phyloP scores from a whole-genome alignment of 2,113 vertebrate genomes.

The Thalassarche chlororhynchos region DNA sequence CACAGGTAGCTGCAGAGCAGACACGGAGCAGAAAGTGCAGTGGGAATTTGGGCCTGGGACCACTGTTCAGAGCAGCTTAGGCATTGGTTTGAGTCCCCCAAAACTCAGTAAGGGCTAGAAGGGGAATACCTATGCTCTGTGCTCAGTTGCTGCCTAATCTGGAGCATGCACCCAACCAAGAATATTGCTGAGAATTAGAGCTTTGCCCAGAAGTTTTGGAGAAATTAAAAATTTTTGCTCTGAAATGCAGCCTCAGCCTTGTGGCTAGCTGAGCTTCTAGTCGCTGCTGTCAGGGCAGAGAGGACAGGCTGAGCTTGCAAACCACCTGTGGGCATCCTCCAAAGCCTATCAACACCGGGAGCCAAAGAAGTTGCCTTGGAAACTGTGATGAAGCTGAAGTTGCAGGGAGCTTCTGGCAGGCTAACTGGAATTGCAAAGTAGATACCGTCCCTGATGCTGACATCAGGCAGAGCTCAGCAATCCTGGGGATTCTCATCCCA shows the following conservation, averaged over 20 bases:
- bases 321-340: neutral
- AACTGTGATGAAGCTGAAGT: neutral
- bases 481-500: neutral
- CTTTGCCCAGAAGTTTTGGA: neutral
- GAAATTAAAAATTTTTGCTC: neutral
- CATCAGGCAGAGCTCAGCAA: neutral
- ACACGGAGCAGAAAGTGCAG: neutral
- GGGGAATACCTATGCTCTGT: neutral
- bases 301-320: neutral
- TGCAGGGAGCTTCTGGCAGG: neutral
- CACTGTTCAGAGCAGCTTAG: neutral
- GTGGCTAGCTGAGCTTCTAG: neutral
- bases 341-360: neutral
- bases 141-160: neutral
- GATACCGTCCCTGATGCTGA: fast-evolving
- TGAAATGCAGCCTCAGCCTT: neutral
- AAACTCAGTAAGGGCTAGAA: neutral
- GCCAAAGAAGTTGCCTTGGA: neutral
- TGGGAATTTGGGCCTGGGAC: neutral
- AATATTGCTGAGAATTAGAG: neutral
- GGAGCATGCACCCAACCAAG: neutral
- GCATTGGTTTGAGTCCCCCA: neutral
- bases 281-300: neutral
- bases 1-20: neutral
- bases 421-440: neutral